Base-by-base conservation (phyloP, 2,113 vertebrate species). In the Neotoma lepida region DNA sequence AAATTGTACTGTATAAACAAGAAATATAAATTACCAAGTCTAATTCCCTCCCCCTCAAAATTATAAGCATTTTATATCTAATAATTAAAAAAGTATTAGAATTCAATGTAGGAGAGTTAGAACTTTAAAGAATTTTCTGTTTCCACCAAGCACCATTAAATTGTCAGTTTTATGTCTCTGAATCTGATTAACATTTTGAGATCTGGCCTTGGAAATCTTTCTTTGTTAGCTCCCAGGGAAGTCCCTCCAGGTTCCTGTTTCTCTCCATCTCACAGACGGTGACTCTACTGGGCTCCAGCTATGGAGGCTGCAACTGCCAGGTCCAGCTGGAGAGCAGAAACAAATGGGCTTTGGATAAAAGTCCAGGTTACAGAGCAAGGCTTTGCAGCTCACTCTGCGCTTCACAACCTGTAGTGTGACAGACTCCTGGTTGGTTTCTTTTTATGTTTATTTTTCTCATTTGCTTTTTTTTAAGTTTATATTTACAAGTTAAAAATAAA, bases 1-100 rank as follows among this genome's bases (percentile, higher is more conserved):
- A 99, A 99, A 99, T 99, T 99, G 99, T 99, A 99, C 99, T 99
- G 99, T 99, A 99, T 99, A 99, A 99, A 99, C 99, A 99, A 99
- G 99, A 99, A 99, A 98, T 99, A 99, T 98, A 98, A 99, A 99
- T 99, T 99, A 99, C 99, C 99, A 99, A 99, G 99, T 99, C 99
- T 99, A 99, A 99, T 99, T 99, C 97, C 99, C 97, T 99, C 97
- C 99, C 97, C 98, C 98, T 97, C 97, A 99, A 99, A 99, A 99
- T 98, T 99, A 98, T 98, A 98, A 98, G 99, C 99, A 99, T 98
- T 99, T 99, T 99, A 99, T 99, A 98, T 98, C 99, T 99, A 99
- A 99, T 99, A 99, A 99, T 99, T 99, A 98, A 98, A 99, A 99
- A 99, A 98, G 98, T 98, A 98, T 98, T 98, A 98, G 98, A 97